Conservation (phyloP, 1,140 invertebrate species). For the Pteromalus puparum region DNA sequence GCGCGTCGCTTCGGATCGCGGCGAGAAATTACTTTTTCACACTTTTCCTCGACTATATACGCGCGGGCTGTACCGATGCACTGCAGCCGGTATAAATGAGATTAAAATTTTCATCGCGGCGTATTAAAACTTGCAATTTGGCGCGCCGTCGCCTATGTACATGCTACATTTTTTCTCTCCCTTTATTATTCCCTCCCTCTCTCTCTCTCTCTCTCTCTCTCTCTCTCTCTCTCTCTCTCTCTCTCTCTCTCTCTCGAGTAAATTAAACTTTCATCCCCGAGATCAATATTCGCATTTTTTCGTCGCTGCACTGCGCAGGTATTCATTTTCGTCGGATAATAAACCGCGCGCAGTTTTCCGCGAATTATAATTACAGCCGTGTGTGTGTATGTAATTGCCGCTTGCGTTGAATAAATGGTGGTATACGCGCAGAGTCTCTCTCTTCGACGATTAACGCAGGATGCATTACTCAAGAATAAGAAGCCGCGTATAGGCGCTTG, state of each 20-base stretch:
- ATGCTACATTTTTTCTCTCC: too few relatives aligned
- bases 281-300: background rate
- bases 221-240: background rate
- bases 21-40: slow-evolving; percentile 1
- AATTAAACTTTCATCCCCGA: background rate
- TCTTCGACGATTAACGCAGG: slow-evolving; percentile 11
- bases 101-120: background rate
- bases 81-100: background rate
- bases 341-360: background rate
- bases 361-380: background rate
- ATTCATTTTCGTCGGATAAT: background rate
- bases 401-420: background rate
- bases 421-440: background rate
- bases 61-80: too few relatives aligned
- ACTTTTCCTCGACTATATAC: background rate
- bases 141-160: too few relatives aligned
- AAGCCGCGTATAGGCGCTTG: background rate
- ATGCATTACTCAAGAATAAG: slow-evolving; percentile 27
- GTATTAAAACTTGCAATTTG: background rate
- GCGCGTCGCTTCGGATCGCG: background rate
- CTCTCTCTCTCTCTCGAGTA: background rate
- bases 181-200: too few relatives aligned
- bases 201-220: too few relatives aligned
- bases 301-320: background rate
- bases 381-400: background rate